Evolutionary conservation across 1,140 invertebrate genomes (phyloP).

Genomic region (Drosophila rhopaloa): DNA sequence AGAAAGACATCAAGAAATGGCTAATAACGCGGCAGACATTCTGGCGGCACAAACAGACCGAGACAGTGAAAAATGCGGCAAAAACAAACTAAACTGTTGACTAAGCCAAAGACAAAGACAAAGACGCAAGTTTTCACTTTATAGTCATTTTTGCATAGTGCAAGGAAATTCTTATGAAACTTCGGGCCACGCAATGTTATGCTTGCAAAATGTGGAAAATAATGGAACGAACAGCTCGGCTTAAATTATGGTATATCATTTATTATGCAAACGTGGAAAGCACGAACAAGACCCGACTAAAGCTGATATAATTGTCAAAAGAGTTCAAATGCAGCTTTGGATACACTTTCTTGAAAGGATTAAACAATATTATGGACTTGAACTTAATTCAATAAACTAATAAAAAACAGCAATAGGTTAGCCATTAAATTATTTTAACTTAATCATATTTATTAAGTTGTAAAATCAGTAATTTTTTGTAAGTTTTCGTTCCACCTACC

Average conservation of each 20-base stretch:
- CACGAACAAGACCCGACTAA: neutral
- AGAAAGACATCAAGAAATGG: slow-evolving; percentile 7
- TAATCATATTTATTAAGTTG: slow-evolving; percentile 31
- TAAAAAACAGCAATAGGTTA: neutral
- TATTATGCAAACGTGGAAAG: slow-evolving; percentile 26
- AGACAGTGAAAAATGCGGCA: slow-evolving; percentile 21
- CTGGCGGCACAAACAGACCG: slow-evolving; percentile 47
- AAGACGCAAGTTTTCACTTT: slow-evolving; percentile 35
- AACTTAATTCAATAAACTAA: no score
- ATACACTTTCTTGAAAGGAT: slow-evolving; percentile 13
- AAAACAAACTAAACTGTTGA: slow-evolving; percentile 34
- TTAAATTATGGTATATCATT: slow-evolving; percentile 37
- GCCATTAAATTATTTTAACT: slow-evolving; percentile 5
- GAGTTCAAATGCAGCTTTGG: neutral
- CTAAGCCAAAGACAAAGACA: slow-evolving; percentile 36
- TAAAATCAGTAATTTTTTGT: slow-evolving; percentile 7
- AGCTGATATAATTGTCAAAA: slow-evolving; percentile 7
- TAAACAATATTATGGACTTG: neutral
- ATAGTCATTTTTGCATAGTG: slow-evolving; percentile 56
- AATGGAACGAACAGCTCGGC: slow-evolving; percentile 6
- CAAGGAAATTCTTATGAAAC: slow-evolving; percentile 58
- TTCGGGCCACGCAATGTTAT: slow-evolving; percentile 20
- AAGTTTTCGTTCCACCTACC: slow-evolving; percentile 7
- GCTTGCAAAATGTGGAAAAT: slow-evolving; percentile 37
- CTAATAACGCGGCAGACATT: slow-evolving; percentile 45